Evolutionary conservation across 2,113 vertebrate species (phyloP), one percentile per base, ranked within the genome.

Genomic region (Pterocles orientalis): DNA sequence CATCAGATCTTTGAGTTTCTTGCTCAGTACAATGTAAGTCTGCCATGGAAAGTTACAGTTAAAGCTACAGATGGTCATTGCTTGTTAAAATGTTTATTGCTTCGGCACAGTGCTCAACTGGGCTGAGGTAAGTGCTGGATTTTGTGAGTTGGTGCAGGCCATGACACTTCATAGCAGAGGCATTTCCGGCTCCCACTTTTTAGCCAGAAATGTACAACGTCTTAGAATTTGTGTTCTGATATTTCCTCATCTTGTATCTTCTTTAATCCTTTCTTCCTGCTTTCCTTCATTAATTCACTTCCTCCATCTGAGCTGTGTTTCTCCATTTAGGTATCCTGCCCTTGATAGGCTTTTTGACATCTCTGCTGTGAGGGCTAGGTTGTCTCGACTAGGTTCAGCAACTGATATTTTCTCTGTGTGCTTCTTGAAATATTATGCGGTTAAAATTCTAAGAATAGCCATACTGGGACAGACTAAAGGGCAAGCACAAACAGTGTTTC

Each of bases 381-480:
- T 91, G 50, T 75, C 45, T 91, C 87, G 69, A 1, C 41, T 85
- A 1, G 1, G 41, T 54, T 85, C 58, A 69, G 41, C 65, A 90
- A 50, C 12, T 12, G 34, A 3, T 79, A 36, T 47, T 82, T 86
- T 57, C 45, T 86, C 33, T 41, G 21, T 81, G 56, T 83, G 25
- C 34, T 78, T 76, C 69, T 43, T 84, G 51, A 68, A 88, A 51
- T 25, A 64, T 28, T 86, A 31, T 18, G 64, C 62, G 57, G 88
- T 88, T 91, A 75, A 82, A 78, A 78, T 71, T 66, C 91, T 66
- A 82, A 70, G 75, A 88, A 92, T 14, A 94, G 80, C 47, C n/a
- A 15, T 75, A 47, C 6, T 36, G 64, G 45, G 86, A 26, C 47
- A 70, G 71, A 39, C 17, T 23, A 43, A 50, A 1, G 10, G 41